These are phyloP conservation scores for Lasioglossum morio DNA, from an alignment of 2,888 invertebrate species.

Conservation along the genomic window DNA sequence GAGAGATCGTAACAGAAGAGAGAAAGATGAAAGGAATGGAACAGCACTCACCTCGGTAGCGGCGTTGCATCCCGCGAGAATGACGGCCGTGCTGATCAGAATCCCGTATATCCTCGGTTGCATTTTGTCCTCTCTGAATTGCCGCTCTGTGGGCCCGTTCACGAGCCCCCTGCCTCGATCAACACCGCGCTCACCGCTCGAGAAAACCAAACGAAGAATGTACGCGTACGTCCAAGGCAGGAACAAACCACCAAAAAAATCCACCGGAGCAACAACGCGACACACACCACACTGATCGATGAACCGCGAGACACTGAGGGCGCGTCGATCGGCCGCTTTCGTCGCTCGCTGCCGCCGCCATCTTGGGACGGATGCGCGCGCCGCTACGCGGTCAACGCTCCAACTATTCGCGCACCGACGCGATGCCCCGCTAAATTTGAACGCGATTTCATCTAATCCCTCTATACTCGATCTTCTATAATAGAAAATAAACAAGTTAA, in stretches of 20 bases:
- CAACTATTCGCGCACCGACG: not conserved
- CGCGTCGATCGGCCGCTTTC: constrained; percentile 78
- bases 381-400: not conserved
- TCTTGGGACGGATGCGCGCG: constrained; percentile 24
- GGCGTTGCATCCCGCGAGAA: constrained; percentile 90
- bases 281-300: constrained; percentile 84
- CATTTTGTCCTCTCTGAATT: constrained; percentile 84
- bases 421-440: constrained; percentile 24
- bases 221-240: constrained; percentile 56
- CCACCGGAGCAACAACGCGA: constrained; percentile 80
- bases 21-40: constrained; percentile 21
- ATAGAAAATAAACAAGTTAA: not conserved
- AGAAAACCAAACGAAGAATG: constrained; percentile 44
- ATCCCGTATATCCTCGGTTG: constrained; percentile 91
- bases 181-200: constrained; percentile 34
- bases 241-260: constrained; percentile 77
- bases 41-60: constrained; percentile 89
- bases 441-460: not conserved
- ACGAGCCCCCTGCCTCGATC: constrained; percentile 50
- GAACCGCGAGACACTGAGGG: constrained; percentile 83
- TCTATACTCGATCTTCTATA: not conserved
- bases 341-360: constrained; percentile 29
- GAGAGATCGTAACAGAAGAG: constrained; percentile 38
- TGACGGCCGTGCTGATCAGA: constrained; percentile 90
- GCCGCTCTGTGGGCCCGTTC: constrained; percentile 56